phyloP scores from a whole-genome alignment of 2,113 vertebrate genomes.

The Gasterosteus aculeatus region DNA sequence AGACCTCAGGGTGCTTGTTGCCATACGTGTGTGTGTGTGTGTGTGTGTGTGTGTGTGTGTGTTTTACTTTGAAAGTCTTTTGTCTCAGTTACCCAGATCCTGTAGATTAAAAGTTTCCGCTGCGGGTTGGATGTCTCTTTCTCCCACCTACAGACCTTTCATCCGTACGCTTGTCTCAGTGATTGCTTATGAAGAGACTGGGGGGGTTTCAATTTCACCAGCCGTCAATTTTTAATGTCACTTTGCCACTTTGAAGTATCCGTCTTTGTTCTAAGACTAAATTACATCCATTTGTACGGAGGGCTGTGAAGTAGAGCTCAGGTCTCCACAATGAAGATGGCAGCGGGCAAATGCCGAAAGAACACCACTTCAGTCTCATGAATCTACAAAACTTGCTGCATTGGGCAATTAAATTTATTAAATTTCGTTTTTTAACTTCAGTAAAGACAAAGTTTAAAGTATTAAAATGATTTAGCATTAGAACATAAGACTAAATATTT shows the following conservation, averaged over 20 bases:
- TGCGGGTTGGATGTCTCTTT: neutral
- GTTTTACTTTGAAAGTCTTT: constrained; percentile 13
- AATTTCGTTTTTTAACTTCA: neutral
- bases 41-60: constrained; percentile 23
- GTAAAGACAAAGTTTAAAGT: neutral
- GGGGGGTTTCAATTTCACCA: constrained; percentile 24
- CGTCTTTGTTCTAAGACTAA: constrained; percentile 11
- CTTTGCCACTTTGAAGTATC: constrained; percentile 24
- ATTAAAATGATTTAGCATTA: neutral
- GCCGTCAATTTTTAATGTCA: constrained; percentile 20
- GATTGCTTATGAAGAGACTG: constrained; percentile 18
- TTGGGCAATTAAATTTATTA: no score
- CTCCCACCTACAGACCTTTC: constrained; percentile 10
- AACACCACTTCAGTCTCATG: neutral
- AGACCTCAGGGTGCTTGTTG: constrained; percentile 5
- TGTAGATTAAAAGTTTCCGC: constrained; percentile 42
- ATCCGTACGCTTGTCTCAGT: constrained; percentile 23
- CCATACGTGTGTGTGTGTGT: constrained; percentile 16
- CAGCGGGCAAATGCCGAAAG: neutral
- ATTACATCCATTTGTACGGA: neutral
- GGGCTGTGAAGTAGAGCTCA: neutral
- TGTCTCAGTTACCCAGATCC: constrained; percentile 27
- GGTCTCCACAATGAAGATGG: neutral
- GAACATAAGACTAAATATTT: neutral
- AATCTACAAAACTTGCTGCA: neutral